Base-by-base conservation (phyloP, 2,113 vertebrate species). In the Coturnix japonica region DNA sequence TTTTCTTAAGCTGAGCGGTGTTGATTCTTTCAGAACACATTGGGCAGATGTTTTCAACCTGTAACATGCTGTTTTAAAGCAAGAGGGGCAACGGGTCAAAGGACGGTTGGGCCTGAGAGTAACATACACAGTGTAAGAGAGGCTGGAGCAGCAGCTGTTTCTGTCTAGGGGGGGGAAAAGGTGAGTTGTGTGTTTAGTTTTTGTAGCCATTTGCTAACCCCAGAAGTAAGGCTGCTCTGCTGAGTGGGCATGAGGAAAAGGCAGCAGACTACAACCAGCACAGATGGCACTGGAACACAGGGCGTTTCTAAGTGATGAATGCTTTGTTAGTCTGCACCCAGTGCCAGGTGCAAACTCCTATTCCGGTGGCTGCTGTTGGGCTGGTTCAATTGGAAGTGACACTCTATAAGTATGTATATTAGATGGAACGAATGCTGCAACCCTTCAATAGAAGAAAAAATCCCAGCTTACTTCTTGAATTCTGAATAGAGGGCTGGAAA, bases 401-500 rank as follows among this genome's bases (percentile, higher is more conserved):
- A 9, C 25, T 75, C 41, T 56, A 3, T 6, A 7, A 51, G 6
- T 2, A 1, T 13, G 6, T 2, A 1, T 16, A 7, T 31, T 19
- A 53, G 26, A 6, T 53, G 26, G 26, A 73, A 53, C 16, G 26
- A 67, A 21, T 6, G 17, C 0, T 23, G 12, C 20, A 57, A 25
- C 43, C 6, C 11, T 75, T 21, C 61, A 90, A 11, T 1, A 53
- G 41, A 20, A 67, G 39, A 66, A 44, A 70, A 22, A 37, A 35
- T 19, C 16, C 22, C n/a, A 64, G 98, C 98, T 98, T 97, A 99
- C 99, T 70, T 95, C 74, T 95, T 98, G 73, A 99, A 98, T 93
- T 99, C 98, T 3, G 99, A 98, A 83, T 98, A 98, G 28, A 99
- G 98, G 9, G 98, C 98, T 47, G 99, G 99, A 30, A 99, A 99